These are phyloP conservation scores for Lerista edwardsae DNA, from an alignment of 2,797 vertebrate genomes.

Conservation along the genomic window DNA sequence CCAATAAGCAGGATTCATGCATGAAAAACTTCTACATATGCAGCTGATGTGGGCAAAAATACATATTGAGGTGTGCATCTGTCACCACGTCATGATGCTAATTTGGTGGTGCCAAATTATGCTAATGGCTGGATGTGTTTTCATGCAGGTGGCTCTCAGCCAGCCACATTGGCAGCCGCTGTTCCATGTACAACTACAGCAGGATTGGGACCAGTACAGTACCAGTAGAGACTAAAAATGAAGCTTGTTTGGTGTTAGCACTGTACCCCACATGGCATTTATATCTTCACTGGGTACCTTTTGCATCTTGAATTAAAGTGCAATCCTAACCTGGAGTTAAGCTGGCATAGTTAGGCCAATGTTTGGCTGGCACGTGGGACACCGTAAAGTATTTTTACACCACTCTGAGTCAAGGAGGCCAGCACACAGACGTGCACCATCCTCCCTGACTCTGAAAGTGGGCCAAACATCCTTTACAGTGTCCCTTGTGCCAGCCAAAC, in stretches of 20 bases:
- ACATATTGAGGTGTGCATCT: neutral
- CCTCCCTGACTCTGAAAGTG: no score
- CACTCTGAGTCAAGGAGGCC: no score
- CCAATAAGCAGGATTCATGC: no score
- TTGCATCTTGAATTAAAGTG: neutral
- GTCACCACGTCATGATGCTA: neutral
- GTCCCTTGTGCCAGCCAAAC: no score
- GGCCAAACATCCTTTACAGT: no score
- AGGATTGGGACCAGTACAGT: neutral
- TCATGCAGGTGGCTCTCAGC: neutral
- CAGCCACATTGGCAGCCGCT: neutral
- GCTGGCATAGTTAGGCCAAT: no score
- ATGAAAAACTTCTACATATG: neutral
- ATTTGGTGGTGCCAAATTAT: neutral
- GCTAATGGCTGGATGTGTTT: neutral
- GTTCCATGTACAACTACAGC: rapidly evolving
- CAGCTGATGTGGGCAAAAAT: neutral
- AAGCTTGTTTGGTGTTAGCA: neutral
- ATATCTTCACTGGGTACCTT: neutral
- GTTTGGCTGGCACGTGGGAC: neutral
- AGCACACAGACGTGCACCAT: no score
- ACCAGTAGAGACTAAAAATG: neutral
- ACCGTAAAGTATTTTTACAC: no score
- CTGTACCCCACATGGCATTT: rapidly evolving
- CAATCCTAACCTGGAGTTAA: no score